Evolutionary conservation across 2,797 vertebrate genomes (phyloP).

Genomic region (Sus cebifrons): DNA sequence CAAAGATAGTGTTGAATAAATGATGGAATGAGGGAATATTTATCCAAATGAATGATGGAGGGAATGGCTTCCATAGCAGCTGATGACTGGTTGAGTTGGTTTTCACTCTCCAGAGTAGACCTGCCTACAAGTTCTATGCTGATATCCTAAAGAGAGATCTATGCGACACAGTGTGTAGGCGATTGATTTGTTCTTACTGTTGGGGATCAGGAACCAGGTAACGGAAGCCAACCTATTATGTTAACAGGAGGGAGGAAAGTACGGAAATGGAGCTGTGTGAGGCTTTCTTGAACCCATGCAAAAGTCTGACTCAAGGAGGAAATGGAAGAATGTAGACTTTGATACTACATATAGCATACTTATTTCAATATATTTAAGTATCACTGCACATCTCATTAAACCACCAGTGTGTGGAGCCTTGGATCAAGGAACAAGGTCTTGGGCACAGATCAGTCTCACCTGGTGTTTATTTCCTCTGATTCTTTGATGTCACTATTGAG

Average conservation of each 20-base stretch:
- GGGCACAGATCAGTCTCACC: rapidly evolving
- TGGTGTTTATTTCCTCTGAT: neutral
- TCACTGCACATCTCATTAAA: neutral
- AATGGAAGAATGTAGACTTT: neutral
- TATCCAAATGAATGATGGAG: neutral
- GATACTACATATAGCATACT: neutral
- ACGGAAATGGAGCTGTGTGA: neutral
- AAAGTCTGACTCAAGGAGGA: neutral
- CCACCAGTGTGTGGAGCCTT: neutral
- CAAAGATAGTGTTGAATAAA: neutral
- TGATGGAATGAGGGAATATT: neutral
- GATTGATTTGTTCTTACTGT: neutral
- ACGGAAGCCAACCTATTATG: neutral
- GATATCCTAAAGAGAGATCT: too few relatives aligned
- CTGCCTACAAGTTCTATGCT: neutral
- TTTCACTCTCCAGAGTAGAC: neutral
- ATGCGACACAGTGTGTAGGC: neutral
- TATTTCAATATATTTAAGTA: neutral
- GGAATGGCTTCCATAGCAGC: neutral
- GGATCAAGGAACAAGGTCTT: neutral
- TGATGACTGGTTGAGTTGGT: neutral
- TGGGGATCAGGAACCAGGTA: neutral
- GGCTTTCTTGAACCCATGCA: neutral
- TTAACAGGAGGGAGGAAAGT: neutral
- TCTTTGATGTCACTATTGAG: neutral